Percentiles rank a stretch among this genome's conserved stretches.
Conservation (phyloP, 1,140 invertebrate species). For the Doryteuthis pealeii region DNA sequence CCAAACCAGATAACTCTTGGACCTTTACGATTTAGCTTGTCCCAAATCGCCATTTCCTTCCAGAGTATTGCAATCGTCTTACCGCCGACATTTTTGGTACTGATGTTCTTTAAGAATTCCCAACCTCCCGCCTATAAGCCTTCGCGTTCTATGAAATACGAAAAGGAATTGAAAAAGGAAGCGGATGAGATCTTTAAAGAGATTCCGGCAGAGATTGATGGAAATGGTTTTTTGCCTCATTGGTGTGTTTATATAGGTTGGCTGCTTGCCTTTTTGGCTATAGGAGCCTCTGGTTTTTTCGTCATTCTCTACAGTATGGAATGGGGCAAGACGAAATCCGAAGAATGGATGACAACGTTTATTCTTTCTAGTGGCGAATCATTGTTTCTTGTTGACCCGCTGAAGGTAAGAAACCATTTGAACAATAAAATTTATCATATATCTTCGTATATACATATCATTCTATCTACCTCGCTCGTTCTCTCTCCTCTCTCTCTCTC, state of each 20-base stretch:
- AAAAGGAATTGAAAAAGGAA: background rate
- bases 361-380: conserved; percentile 41
- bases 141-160: background rate
- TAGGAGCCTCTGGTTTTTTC: conserved; percentile 35
- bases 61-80: conserved; percentile 26
- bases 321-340: conserved; percentile 41
- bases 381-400: conserved; percentile 39
- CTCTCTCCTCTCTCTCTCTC: too few species aligned
- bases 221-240: conserved; percentile 24
- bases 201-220: background rate
- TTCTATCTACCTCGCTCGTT: background rate
- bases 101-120: conserved; percentile 26
- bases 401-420: conserved; percentile 30
- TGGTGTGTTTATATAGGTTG: conserved; percentile 43
- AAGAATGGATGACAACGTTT: conserved; percentile 44
- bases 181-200: background rate
- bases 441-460: background rate
- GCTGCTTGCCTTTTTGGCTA: conserved; percentile 27
- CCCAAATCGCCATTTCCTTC: conserved; percentile 31
- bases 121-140: background rate
- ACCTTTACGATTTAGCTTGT: conserved; percentile 26
- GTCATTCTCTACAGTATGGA: conserved; percentile 44
- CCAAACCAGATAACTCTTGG: conserved; percentile 20
- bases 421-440: background rate
- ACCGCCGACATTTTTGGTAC: conserved; percentile 23